Evolutionary conservation across 1,140 invertebrate genomes (phyloP), one percentile per base, ranked within the genome.

Genomic region (Microplitis demolitor): DNA sequence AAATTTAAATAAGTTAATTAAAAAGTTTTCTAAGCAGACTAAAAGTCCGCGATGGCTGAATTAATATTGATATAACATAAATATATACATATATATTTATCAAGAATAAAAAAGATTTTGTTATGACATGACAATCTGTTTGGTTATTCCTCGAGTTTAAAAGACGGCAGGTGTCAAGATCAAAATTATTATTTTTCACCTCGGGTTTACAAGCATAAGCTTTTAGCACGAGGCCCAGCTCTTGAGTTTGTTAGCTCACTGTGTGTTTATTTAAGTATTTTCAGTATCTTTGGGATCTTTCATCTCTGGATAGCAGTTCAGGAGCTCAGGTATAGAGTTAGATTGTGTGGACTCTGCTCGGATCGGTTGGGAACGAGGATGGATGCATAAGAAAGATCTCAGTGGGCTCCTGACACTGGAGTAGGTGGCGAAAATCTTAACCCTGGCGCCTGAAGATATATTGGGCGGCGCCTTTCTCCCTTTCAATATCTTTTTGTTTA

Each of bases 381-480:
- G 45, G 16, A 56, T 33, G 39, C 39, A 45, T 45, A 45, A 24
- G 24, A 24, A 45, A 45, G 39, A 45, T 45, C 39, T 45, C 39
- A 45, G 39, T 45, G 11, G 39, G 39, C 6, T 45, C 39, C 39
- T 45, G 39, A 68, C 66, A 68, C 31, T 54, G 66, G 39, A 73
- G 37, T 51, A 81, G 78, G 79, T 83, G 81, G 81, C 78, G 76
- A 83, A 83, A 83, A 83, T 76, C 69, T 80, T 74, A 75, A 74
- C 68, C 61, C 67, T 69, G 79, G 82, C 80, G 82, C 80, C 79
- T 78, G 1, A 76, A 80, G 81, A 82, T 80, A 81, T 82, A 83
- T 81, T 74, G 72, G 66, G 63, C 71, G 70, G 75, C 73, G 74
- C 72, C 71, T 45, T 45, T 54, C 45, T 45, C 6, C 39, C 39